Percentiles rank a stretch among this genome's conserved stretches.
Conservation (phyloP, 2,113 vertebrate species). For the Cichladusa arquata region DNA sequence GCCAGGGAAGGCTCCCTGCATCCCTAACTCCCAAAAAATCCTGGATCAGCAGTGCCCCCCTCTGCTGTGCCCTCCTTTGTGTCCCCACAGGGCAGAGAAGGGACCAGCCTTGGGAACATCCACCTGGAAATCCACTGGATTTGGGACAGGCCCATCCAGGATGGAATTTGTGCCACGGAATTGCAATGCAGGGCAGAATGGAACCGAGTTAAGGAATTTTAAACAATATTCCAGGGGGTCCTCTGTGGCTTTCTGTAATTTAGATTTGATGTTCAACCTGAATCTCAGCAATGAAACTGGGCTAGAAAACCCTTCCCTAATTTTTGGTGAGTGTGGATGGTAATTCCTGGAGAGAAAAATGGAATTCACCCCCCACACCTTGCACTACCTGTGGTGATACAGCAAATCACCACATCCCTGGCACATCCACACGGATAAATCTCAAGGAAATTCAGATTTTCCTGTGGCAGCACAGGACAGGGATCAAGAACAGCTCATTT, state of each 20-base stretch:
- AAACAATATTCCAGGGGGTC: background rate
- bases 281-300: background rate
- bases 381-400: background rate
- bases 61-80: background rate
- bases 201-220: background rate
- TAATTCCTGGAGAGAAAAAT: background rate
- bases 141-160: background rate
- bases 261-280: background rate
- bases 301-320: background rate
- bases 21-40: background rate
- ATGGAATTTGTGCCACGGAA: background rate
- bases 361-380: background rate
- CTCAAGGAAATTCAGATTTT: background rate
- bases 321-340: background rate
- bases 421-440: accelerated
- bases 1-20: background rate
- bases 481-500: background rate
- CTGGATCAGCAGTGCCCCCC: background rate
- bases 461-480: background rate
- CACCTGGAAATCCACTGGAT: background rate
- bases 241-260: background rate
- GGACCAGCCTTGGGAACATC: background rate
- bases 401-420: background rate
- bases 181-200: accelerated
- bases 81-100: background rate